Evolutionary conservation across 2,797 vertebrate genomes (phyloP).

Genomic region (Tenualosa thibaudeaui): DNA sequence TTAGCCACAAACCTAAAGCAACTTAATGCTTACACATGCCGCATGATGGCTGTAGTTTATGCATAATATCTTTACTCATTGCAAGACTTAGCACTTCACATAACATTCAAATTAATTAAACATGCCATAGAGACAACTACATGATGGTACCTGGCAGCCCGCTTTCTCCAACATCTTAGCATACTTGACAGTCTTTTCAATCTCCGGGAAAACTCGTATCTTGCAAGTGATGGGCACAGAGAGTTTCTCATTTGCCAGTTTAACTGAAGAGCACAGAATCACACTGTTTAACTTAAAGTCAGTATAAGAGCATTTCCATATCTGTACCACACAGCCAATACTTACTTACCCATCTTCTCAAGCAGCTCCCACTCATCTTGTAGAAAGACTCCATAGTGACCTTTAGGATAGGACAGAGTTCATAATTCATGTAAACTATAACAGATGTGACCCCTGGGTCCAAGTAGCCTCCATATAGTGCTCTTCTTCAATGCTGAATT

Average conservation of each 20-base stretch:
- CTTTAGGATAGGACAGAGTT: conserved; percentile 59
- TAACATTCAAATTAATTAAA: not conserved
- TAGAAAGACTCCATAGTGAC: conserved; percentile 92
- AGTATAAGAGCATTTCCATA: not conserved
- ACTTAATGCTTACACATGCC: no score
- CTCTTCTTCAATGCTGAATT: no score
- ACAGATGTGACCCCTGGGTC: not conserved
- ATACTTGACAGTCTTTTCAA: conserved; percentile 89
- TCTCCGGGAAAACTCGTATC: conserved; percentile 92
- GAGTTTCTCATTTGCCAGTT: conserved; percentile 87
- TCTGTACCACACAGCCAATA: not conserved
- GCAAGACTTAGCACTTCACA: no score
- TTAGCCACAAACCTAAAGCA: not conserved
- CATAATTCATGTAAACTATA: not conserved
- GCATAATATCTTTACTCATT: no score
- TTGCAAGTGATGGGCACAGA: conserved; percentile 96
- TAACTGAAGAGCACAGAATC: conserved; percentile 70
- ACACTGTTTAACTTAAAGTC: not conserved
- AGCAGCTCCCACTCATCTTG: conserved; percentile 96
- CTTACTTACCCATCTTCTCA: conserved; percentile 88
- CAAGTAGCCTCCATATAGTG: not conserved
- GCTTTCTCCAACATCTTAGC: conserved; percentile 95
- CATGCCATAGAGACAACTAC: not conserved
- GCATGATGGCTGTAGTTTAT: not conserved
- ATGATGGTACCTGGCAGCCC: conserved; percentile 88